These are phyloP conservation scores for Otocyon megalotis DNA, from an alignment of 2,113 vertebrate species.

Conservation along the genomic window DNA sequence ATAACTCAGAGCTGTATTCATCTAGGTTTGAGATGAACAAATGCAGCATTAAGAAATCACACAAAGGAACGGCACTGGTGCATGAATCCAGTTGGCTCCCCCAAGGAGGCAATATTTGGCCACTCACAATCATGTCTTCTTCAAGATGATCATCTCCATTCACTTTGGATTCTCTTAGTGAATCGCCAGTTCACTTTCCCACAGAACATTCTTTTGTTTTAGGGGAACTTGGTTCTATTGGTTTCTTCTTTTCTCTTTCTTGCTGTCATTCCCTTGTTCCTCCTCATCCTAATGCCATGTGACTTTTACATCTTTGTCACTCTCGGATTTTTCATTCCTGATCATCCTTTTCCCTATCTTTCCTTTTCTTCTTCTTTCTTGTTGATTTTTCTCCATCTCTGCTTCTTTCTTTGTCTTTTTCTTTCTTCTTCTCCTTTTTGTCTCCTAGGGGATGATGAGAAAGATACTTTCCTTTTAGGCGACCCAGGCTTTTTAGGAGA, in stretches of 20 bases:
- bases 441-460: conserved; percentile 93
- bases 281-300: conserved; percentile 98
- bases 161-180: conserved; percentile 92
- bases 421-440: conserved; percentile 99
- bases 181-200: conserved; percentile 87
- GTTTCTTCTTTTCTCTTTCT: conserved; percentile 92
- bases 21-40: conserved; percentile 88
- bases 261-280: conserved; percentile 97
- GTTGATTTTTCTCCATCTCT: conserved; percentile 93
- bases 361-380: conserved; percentile 97
- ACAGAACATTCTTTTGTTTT: conserved; percentile 86
- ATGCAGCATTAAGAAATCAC: conserved; percentile 89
- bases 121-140: conserved; percentile 99
- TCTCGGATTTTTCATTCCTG: conserved; percentile 95
- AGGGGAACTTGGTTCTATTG: conserved; percentile 89
- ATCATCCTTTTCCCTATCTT: conserved; percentile 97
- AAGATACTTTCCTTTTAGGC: conserved; percentile 92
- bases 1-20: conserved; percentile 86
- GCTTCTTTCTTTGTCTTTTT: conserved; percentile 94
- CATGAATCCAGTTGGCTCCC: conserved; percentile 63
- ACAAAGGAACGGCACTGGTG: conserved; percentile 83
- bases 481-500: conserved; percentile 94
- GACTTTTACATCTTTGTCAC: conserved; percentile 98
- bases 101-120: conserved; percentile 85
- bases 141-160: conserved; percentile 97